These are phyloP conservation scores for Gryllus bimaculatus DNA, from an alignment of 1,140 invertebrate species.

Conservation along the genomic window DNA sequence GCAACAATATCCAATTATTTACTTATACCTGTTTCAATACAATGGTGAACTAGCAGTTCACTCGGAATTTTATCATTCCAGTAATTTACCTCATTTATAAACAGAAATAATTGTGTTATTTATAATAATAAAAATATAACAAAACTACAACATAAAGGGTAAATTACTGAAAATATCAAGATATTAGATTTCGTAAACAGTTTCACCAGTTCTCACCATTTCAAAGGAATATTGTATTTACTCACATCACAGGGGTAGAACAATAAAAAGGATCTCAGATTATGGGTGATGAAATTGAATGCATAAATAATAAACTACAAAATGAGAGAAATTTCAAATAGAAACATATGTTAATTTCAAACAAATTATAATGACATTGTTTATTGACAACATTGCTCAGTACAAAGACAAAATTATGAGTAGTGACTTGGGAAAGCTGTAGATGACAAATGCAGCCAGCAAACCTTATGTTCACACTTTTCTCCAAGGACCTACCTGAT, in stretches of 20 bases:
- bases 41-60: too few relatives aligned
- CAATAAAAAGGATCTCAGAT: background rate
- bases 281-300: background rate
- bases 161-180: background rate
- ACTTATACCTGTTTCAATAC: background rate
- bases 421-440: too few relatives aligned
- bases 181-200: background rate
- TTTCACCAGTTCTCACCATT: background rate
- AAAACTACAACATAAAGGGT: background rate
- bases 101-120: background rate
- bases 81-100: too few relatives aligned
- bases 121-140: background rate
- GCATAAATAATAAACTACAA: background rate
- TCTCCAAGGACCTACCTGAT: too few relatives aligned
- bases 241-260: background rate
- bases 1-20: background rate
- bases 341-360: background rate
- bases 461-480: too few relatives aligned
- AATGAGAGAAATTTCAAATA: background rate
- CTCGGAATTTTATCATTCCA: too few relatives aligned
- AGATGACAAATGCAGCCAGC: too few relatives aligned
- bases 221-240: background rate
- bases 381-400: too few relatives aligned
- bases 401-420: too few relatives aligned
- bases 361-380: background rate